Evolutionary conservation across 2,113 vertebrate genomes (phyloP), one percentile per base, ranked within the genome.

Genomic region (Regulus satrapa): DNA sequence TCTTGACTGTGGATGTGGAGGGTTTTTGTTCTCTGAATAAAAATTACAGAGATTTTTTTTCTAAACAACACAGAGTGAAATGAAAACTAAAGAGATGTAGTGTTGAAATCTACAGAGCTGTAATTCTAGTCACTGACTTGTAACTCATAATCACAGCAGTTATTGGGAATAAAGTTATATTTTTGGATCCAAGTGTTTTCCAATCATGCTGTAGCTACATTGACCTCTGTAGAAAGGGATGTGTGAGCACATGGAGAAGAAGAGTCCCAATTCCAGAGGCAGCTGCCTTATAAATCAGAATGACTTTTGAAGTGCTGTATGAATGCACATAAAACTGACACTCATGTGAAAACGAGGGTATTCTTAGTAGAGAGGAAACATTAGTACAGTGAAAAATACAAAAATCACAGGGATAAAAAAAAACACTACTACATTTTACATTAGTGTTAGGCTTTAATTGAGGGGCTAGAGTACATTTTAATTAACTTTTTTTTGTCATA

Each of bases 61-160:
- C 55, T 54, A 66, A 82, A 18, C 18, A 79, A 31, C 6, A 4
- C 4, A 49, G 45, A 89, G 76, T 34, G 3, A 85, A 91, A 91
- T 31, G 18, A 92, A 92, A 95, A 69, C 32, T 77, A 31, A 85
- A 61, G 46, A 85, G 26, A 68, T 61, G 45, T 73, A 91, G 54
- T 73, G 49, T 10, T 85, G 80, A 87, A 89, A 75, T 75, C 32
- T 69, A 51, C 8, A 78, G 29, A 82, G 24, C 55, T 74, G 68
- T 81, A 81, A 91, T 84, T 91, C 83, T 41, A 74, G 81, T 91
- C 71, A 82, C 34, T 58, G 58, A 75, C 26, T 67, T 58, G 29
- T 56, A 54, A 79, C 64, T 73, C 4, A 2, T 49, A 89, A 41
- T 64, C 80, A 81, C 62, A 94, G 81, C 49, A 89, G 61, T 68